Evolutionary conservation across 2,797 vertebrate genomes (phyloP).

Genomic region (Fundulus diaphanus): DNA sequence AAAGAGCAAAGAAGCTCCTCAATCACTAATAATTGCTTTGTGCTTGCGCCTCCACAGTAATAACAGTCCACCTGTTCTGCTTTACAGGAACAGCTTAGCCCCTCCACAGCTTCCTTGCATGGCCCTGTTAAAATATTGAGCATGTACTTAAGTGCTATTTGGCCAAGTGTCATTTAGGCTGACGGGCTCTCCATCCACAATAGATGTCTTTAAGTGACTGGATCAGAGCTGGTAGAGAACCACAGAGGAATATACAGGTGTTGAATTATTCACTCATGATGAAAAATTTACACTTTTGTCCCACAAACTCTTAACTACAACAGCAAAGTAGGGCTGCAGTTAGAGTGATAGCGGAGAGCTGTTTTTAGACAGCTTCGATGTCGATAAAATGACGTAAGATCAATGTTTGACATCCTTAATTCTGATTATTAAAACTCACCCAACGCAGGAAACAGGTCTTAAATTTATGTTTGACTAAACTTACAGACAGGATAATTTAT

Average conservation of each 20-base stretch:
- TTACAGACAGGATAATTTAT: constrained; percentile 6
- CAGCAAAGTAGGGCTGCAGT: constrained; percentile 49
- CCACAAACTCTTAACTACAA: constrained; percentile 75
- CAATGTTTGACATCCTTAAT: constrained; percentile 11
- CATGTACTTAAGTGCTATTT: constrained; percentile 88
- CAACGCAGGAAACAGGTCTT: constrained; percentile 9
- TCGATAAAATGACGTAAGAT: constrained; percentile 3
- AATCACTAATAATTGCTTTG: constrained; percentile 43
- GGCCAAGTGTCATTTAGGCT: constrained; percentile 86
- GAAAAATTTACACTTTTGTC: constrained; percentile 83
- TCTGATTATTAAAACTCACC: not conserved
- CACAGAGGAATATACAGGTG: constrained; percentile 77
- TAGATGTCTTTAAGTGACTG: constrained; percentile 84
- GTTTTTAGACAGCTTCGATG: constrained; percentile 21
- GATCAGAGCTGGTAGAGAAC: constrained; percentile 75
- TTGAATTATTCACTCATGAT: constrained; percentile 83
- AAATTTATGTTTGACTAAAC: constrained; percentile 13
- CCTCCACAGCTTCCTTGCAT: constrained; percentile 72
- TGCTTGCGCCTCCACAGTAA: constrained; percentile 33
- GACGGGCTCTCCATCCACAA: constrained; percentile 83
- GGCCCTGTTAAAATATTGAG: constrained; percentile 87
- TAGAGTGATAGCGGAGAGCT: constrained; percentile 10
- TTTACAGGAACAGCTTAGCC: constrained; percentile 53
- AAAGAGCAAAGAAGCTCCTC: constrained; percentile 39
- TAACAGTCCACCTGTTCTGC: constrained; percentile 73